These are phyloP conservation scores for Scotopteryx bipunctaria DNA, from an alignment of 2,888 invertebrate species.

Conservation along the genomic window DNA sequence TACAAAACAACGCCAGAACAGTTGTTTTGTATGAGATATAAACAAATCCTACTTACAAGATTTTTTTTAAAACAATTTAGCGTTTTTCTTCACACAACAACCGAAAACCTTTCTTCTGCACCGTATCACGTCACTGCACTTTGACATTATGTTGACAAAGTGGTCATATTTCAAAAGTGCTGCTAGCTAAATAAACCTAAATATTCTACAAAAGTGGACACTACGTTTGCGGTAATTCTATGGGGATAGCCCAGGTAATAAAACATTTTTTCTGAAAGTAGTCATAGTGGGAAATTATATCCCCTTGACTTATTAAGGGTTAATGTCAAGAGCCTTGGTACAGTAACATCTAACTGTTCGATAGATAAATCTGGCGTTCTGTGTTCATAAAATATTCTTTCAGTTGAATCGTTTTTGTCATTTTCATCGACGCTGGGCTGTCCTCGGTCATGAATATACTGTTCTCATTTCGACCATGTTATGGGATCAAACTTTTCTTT, in stretches of 20 bases:
- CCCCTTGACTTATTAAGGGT: too few relatives aligned
- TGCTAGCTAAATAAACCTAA: conserved; percentile 15
- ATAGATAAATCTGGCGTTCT: too few relatives aligned
- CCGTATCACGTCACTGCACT: conserved; percentile 15
- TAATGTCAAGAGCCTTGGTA: too few relatives aligned
- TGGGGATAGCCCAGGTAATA: too few relatives aligned
- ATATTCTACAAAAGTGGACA: conserved; percentile 9
- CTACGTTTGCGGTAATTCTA: conserved; percentile 7
- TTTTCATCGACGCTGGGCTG: too few relatives aligned
- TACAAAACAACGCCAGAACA: conserved; percentile 8
- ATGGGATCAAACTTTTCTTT: too few relatives aligned
- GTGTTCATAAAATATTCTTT: too few relatives aligned
- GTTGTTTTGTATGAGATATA: conserved; percentile 10
- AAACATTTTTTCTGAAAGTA: too few relatives aligned
- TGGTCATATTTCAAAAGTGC: conserved; percentile 14
- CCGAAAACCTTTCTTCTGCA: conserved; percentile 11
- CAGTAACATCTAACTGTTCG: too few relatives aligned
- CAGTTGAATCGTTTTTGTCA: too few relatives aligned
- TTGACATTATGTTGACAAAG: conserved; percentile 15
- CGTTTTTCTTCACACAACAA: conserved; percentile 11
- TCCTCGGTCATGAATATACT: too few relatives aligned
- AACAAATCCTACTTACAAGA: conserved; percentile 10
- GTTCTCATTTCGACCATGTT: too few relatives aligned
- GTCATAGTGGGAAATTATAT: conserved; percentile 14
- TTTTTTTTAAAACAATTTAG: conserved; percentile 11